Evolutionary conservation across 1,140 invertebrate genomes (phyloP), one percentile per base, ranked within the genome.

Genomic region (Wiebesia pumilae): DNA sequence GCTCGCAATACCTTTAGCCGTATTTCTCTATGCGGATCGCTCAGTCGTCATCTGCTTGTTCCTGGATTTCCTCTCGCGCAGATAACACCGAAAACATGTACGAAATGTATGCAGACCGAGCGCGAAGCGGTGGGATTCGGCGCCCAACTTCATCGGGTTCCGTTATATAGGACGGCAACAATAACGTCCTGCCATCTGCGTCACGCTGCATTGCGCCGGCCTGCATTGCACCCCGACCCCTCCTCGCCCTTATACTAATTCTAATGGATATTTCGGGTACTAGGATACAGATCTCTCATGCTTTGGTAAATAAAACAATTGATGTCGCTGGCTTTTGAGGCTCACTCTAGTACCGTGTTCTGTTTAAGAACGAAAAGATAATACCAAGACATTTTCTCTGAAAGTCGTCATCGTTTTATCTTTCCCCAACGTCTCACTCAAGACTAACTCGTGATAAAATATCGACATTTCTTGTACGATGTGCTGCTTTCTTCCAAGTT

Each of bases 61-160:
- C 38, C 75, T 62, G 83, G 83, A 84, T 84, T 79, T 79, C 73
- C 73, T 79, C 73, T 40, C 58, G n/a, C 71, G 71, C 58, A 51
- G 73, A 79, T 84, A 84, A 84, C 73, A 78, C 71, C 71, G 73
- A 78, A 67, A 67, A 43, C 83, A n/a, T 40, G 16, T 65, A 43
- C 43, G 65, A 73, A 54, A 73, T n/a, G 69, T n/a, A 27, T 14
- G 67, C 67, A 35, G 65, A 6, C 65, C 3, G 19, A 58, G 19
- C 54, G 19, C 10, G 54, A 58, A 21, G 54, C 54, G 10, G 10
- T 21, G 54, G 19, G 54, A 12, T 12, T 58, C 19, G 19, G 54
- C 12, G 54, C 2, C 54, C 21, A 62, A 62, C 27, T 62, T 4
- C 14, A 4, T 24, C 58, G 58, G 14, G 4, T 24, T 27, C 24